phyloP scores from a whole-genome alignment of 2,797 vertebrate genomes.

The Labeo calbasu region DNA sequence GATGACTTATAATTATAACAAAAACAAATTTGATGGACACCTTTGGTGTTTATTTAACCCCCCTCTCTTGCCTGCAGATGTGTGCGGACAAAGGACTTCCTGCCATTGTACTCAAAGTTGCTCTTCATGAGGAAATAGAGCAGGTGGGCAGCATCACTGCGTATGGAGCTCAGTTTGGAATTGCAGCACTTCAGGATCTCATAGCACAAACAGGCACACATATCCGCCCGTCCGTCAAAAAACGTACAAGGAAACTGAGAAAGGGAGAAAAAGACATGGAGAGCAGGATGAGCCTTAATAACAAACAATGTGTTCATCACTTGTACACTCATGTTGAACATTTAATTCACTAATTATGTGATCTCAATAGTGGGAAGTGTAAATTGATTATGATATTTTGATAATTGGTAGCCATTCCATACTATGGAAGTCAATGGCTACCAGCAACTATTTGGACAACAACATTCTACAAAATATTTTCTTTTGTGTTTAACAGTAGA shows the following conservation, averaged over 20 bases:
- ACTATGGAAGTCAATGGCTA: not conserved
- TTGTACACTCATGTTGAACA: not conserved
- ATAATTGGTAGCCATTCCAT: not conserved
- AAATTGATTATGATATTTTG: not conserved
- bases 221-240: conserved; percentile 95
- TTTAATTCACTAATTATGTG: not conserved
- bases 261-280: conserved; percentile 12
- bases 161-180: conserved; percentile 94
- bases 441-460: too few species aligned
- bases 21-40: not conserved
- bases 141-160: conserved; percentile 92
- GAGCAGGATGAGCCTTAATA: not conserved
- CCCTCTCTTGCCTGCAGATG: conserved; percentile 87
- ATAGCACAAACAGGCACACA: conserved; percentile 95
- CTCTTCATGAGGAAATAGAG: conserved; percentile 98
- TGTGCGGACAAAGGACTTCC: conserved; percentile 94
- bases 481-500: too few species aligned
- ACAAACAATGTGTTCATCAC: not conserved
- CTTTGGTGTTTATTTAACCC: not conserved
- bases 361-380: not conserved
- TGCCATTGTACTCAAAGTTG: conserved; percentile 96
- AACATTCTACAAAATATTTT: too few species aligned
- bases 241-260: conserved; percentile 93
- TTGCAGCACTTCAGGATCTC: conserved; percentile 97
- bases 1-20: not conserved